Percentiles rank a stretch among this genome's conserved stretches.
Conservation (phyloP, 2,113 vertebrate genomes). For the Cheirogaleus medius region DNA sequence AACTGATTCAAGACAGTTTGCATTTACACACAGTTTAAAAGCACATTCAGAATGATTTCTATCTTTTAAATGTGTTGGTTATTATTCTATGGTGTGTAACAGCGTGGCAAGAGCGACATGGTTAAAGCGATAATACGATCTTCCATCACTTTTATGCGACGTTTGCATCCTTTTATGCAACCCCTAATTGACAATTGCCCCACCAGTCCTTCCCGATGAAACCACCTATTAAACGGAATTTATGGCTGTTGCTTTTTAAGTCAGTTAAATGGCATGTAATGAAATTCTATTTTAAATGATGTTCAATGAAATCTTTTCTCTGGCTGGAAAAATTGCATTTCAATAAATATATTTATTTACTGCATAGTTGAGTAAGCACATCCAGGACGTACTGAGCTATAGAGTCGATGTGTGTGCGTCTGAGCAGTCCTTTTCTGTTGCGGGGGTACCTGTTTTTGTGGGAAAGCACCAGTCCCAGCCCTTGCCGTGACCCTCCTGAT, state of each 20-base stretch:
- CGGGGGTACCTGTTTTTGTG: not conserved
- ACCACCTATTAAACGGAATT: conserved; percentile 30
- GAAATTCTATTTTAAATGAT: conserved; percentile 75
- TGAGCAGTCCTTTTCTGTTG: not conserved
- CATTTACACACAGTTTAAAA: conserved; percentile 69
- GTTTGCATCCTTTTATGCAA: conserved; percentile 64
- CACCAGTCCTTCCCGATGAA: conserved; percentile 35
- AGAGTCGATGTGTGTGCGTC: not conserved
- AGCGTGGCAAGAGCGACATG: conserved; percentile 14
- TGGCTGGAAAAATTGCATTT: conserved; percentile 56
- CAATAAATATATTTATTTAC: conserved; percentile 64
- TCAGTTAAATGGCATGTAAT: conserved; percentile 75
- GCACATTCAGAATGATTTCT: conserved; percentile 66
- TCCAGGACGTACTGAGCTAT: conserved; percentile 1
- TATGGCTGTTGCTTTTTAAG: conserved; percentile 70
- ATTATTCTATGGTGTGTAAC: conserved; percentile 45
- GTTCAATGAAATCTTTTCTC: conserved; percentile 48
- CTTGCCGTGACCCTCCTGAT: not conserved
- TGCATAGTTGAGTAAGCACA: conserved; percentile 43
- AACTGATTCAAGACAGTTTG: conserved; percentile 59
- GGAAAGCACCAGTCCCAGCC: not conserved
- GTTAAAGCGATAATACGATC: conserved; percentile 55
- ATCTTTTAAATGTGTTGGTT: conserved; percentile 45
- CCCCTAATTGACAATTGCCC: conserved; percentile 67
- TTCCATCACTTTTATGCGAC: conserved; percentile 71